Conservation (phyloP, 1,140 invertebrate species). For the Pseudomyrmex sp. region DNA sequence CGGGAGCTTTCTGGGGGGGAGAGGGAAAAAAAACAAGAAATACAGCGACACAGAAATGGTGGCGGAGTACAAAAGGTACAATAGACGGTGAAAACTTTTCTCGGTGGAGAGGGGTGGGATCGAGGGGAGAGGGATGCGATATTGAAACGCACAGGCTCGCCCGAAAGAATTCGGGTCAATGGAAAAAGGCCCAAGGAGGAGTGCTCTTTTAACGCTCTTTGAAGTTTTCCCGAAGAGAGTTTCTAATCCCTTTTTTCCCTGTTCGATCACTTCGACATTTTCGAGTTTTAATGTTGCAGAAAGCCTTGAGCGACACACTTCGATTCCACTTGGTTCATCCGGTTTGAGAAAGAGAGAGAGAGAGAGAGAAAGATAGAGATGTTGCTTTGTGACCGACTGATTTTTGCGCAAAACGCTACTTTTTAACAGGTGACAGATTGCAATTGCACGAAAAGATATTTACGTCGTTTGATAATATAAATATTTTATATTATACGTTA, state of each 20-base stretch:
- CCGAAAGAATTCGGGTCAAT: slow-evolving; percentile 66
- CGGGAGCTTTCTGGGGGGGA: neutral
- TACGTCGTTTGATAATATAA: neutral
- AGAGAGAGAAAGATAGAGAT: too few species aligned
- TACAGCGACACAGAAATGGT: slow-evolving; percentile 45
- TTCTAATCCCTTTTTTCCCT: slow-evolving; percentile 32
- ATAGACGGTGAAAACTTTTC: slow-evolving; percentile 68
- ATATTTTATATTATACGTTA: neutral
- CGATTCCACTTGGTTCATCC: neutral
- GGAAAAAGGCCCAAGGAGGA: slow-evolving; percentile 34
- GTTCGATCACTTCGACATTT: slow-evolving; percentile 25
- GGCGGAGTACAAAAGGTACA: slow-evolving; percentile 63
- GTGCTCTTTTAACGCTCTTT: slow-evolving; percentile 44
- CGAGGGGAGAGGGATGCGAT: neutral
- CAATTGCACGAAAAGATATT: neutral
- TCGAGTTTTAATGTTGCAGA: slow-evolving; percentile 27
- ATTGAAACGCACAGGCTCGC: slow-evolving; percentile 51
- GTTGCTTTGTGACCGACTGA: neutral
- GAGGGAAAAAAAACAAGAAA: slow-evolving; percentile 44
- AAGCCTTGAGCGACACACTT: neutral
- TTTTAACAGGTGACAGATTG: neutral
- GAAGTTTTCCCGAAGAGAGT: slow-evolving; percentile 29
- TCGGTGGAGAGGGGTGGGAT: neutral
- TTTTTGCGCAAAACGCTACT: neutral
- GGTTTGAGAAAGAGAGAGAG: too few species aligned